Evolutionary conservation across 2,888 invertebrate species (phyloP), one percentile per base, ranked within the genome.

Genomic region (Drosophila monieri): DNA sequence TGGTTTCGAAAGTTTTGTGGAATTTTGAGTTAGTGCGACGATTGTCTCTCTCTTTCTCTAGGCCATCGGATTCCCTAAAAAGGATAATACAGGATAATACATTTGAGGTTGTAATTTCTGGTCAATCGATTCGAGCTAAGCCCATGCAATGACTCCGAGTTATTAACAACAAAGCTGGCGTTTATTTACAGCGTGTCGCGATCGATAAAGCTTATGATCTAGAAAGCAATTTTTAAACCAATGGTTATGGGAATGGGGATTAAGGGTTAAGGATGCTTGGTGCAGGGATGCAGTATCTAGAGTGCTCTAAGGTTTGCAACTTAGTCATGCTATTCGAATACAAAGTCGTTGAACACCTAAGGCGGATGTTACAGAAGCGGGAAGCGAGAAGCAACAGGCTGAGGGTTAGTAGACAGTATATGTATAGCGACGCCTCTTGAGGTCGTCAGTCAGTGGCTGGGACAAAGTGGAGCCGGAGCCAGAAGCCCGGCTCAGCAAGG

Each of bases 401-500:
- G 18, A 10, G 21, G 32, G 62, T 83, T 83, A 90, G 74, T 84
- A 90, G 51, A 90, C 81, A 23, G 90, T 90, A 80, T 90, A 90
- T 64, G 77, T 87, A 75, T 90, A 90, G 56, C 86, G 89, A 52
- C 90, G 90, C 77, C 85, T 85, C 51, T 81, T 78, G 53, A 69
- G 35, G 51, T 73, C 67, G 25, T 55, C 69, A 12, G 27, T 41
- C 49, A 69, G 64, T 39, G 69, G 69, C 52, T 37, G 32, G 51
- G 69, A 69, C 44, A 62, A 53, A 32, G 54, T 37, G 47, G 67
- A 78, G 78, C 80, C 74, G 59, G 78, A 51, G 72, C 64, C 65
- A 74, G 39, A 15, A 10, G 39, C 15, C 68, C 81, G 75, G 54
- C 69, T 67, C 71, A 91, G 78, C 84, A 91, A 80, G 64, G 88